Evolutionary conservation across 2,888 invertebrate species (phyloP), one percentile per base, ranked within the genome.

Genomic region (Ornithoptera priamus): DNA sequence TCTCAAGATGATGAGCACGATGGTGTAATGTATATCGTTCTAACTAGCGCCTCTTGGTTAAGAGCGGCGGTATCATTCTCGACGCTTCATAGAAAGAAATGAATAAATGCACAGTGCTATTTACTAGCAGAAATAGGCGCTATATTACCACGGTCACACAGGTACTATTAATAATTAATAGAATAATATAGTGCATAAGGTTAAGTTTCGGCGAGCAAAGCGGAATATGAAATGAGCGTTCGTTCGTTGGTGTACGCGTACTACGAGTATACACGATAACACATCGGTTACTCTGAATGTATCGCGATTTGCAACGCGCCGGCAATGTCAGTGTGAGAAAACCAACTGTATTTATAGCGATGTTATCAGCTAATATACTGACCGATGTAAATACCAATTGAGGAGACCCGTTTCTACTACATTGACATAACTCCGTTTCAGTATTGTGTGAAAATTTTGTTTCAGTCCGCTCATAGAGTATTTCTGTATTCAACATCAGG

Each of bases 331-430:
- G 66, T 70, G 66, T 70, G 70, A 67, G 70, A 70, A 70, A 67
- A 66, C 53, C 66, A 56, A 70, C 67, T 62, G 70, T 70, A 70
- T 70, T 70, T 70, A 70, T 70, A 70, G 70, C 70, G 63, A 67
- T 70, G 70, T 70, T 70, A 70, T 70, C 70, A 70, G 66, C 60
- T 66, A 58, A 66, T 39, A 63, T 39, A 56, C 62, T 67, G 67
- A 58, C 66, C 70, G 63, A 67, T 63, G 70, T 63, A 67, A 70
- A 67, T 70, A 66, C 63, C 63, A 70, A 67, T 70, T 66, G 70
- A 59, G 63, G 62, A 10, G 63, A 63, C 63, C 59, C 50, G 66
- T 59, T 66, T 63, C 53, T 62, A 62, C 59, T 66, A 60, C 62
- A 69, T 58, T 61, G 58, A 66, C 62, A 50, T 50, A 50, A 50